Evolutionary conservation across 2,888 invertebrate genomes (phyloP).

Genomic region (Abrostola tripartita): DNA sequence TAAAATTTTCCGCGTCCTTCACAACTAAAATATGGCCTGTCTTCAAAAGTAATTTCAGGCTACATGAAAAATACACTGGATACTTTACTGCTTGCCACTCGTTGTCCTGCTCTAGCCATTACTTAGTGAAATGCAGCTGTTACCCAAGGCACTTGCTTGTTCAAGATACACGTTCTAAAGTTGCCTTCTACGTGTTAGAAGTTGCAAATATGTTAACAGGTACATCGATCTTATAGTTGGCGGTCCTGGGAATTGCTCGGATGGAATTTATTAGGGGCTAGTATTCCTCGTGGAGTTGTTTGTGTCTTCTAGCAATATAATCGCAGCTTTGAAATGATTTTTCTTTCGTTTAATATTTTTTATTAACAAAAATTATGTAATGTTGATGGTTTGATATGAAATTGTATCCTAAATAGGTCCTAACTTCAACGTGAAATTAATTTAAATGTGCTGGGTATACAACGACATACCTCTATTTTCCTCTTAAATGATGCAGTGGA

Average conservation of each 20-base stretch:
- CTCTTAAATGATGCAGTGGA: too few relatives aligned
- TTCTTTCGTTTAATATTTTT: not conserved
- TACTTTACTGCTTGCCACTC: conserved; percentile 20
- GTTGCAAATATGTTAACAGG: conserved; percentile 66
- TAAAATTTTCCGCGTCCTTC: conserved; percentile 30
- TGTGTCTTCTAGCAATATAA: conserved; percentile 15
- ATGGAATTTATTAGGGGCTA: conserved; percentile 69
- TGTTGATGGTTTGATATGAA: too few relatives aligned
- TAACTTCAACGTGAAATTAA: too few relatives aligned
- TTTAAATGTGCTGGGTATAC: too few relatives aligned
- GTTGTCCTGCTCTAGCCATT: conserved; percentile 31
- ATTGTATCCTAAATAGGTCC: too few relatives aligned
- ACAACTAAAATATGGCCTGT: conserved; percentile 43
- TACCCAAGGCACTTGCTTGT: conserved; percentile 38
- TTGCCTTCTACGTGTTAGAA: conserved; percentile 46
- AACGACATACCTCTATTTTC: too few relatives aligned
- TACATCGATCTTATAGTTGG: conserved; percentile 69
- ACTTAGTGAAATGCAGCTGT: conserved; percentile 54
- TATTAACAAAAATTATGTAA: too few relatives aligned
- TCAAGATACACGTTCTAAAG: conserved; percentile 48
- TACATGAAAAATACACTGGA: conserved; percentile 46
- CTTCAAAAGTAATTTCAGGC: conserved; percentile 44
- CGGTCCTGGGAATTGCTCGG: conserved; percentile 65
- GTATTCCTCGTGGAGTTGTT: conserved; percentile 45
- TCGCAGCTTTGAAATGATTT: not conserved